phyloP scores from a whole-genome alignment of 2,797 vertebrate genomes.

The Pterois miles region DNA sequence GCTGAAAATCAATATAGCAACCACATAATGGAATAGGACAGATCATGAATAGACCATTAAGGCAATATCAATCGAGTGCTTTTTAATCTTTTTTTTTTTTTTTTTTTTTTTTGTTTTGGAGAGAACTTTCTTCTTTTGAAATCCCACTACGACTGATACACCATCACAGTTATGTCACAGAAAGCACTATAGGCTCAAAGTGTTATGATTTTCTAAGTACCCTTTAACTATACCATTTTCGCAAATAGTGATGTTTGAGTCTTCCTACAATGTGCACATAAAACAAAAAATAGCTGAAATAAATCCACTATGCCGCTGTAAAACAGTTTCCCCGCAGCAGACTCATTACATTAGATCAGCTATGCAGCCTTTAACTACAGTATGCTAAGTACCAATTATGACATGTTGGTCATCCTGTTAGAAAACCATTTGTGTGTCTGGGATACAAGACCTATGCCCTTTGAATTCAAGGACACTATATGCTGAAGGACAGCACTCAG shows the following conservation, averaged over 20 bases:
- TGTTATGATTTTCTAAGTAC: background rate
- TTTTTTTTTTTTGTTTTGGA: background rate
- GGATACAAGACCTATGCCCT: slow-evolving; percentile 45
- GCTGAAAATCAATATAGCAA: slow-evolving; percentile 61
- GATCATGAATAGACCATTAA: slow-evolving; percentile 63
- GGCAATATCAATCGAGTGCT: slow-evolving; percentile 41
- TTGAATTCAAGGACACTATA: slow-evolving; percentile 60
- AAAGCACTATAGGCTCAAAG: background rate
- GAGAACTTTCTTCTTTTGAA: slow-evolving; percentile 1
- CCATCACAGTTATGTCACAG: background rate
- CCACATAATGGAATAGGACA: slow-evolving; percentile 55
- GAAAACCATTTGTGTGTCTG: slow-evolving; percentile 61
- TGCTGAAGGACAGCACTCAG: slow-evolving; percentile 66
- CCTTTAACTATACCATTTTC: background rate
- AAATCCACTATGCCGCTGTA: background rate
- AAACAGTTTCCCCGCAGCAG: background rate
- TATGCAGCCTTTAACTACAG: slow-evolving; percentile 16
- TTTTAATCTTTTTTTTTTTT: slow-evolving; percentile 36
- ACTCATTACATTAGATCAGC: slow-evolving; percentile 34
- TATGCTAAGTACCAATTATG: slow-evolving; percentile 56
- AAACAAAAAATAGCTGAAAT: background rate
- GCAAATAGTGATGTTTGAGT: background rate
- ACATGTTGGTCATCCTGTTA: slow-evolving; percentile 68
- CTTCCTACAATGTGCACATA: background rate
- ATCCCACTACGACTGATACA: background rate